A percentile compares a stretch with the other conserved stretches of the same genome.
Conservation (phyloP, 2,888 invertebrate genomes). For the Pseudococcus viburni region DNA sequence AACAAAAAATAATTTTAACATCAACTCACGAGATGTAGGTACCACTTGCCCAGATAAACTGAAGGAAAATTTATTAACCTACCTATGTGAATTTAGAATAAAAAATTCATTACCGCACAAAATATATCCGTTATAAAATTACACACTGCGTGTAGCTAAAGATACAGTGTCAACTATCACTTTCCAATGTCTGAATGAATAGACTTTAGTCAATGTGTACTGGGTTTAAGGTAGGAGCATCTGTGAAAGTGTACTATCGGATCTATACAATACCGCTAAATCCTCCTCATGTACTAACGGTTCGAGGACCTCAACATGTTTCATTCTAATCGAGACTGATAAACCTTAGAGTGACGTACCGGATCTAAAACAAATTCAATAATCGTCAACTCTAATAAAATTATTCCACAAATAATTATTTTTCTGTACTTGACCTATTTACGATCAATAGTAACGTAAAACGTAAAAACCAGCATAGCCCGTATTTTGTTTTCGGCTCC, state of each 20-base stretch:
- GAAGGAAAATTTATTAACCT: neutral
- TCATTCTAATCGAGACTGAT: neutral
- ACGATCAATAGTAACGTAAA: neutral
- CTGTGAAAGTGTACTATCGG: conserved; percentile 42
- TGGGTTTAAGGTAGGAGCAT: conserved; percentile 10
- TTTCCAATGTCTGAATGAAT: conserved; percentile 43
- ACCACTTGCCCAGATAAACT: neutral
- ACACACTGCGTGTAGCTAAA: neutral
- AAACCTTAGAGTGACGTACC: conserved; percentile 8
- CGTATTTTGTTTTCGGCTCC: neutral
- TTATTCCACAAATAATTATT: neutral
- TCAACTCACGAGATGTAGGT: neutral
- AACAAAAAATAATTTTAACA: neutral
- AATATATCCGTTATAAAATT: conserved; percentile 44
- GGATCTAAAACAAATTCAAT: conserved; percentile 18
- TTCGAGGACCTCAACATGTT: conserved; percentile 1
- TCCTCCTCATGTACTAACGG: conserved; percentile 15
- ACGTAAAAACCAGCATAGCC: neutral
- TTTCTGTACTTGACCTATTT: conserved; percentile 35
- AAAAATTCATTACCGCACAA: neutral
- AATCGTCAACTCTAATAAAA: neutral
- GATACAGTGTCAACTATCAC: conserved; percentile 51
- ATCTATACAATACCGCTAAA: conserved; percentile 39
- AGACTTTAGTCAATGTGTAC: neutral
- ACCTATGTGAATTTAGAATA: neutral